phyloP scores from a whole-genome alignment of 2,888 invertebrate species.

The Ctenicera cuprea region DNA sequence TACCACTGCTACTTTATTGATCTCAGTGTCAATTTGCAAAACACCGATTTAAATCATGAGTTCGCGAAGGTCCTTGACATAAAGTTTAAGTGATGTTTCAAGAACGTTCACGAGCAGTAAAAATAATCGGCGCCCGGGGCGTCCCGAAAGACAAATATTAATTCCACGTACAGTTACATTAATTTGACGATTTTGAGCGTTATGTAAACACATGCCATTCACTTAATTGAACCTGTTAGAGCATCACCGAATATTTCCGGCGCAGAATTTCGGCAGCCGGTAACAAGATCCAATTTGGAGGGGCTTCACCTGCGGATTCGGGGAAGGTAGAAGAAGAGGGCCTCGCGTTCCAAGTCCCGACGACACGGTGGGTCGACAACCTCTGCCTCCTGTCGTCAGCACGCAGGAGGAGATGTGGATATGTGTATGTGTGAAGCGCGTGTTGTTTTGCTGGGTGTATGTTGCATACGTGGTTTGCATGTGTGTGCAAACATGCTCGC shows the following conservation, averaged over 20 bases:
- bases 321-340: constrained; percentile 10
- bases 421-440: constrained; percentile 16
- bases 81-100: neutral
- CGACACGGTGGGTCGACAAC: constrained; percentile 25
- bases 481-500: constrained; percentile 22
- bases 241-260: constrained; percentile 20
- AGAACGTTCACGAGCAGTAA: neutral
- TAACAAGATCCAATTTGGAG: constrained; percentile 34
- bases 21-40: neutral
- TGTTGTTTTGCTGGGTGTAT: constrained; percentile 1
- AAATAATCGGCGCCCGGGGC: constrained; percentile 10
- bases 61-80: constrained; percentile 26
- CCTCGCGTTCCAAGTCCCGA: neutral
- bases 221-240: constrained; percentile 22
- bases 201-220: constrained; percentile 14
- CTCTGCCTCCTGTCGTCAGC: constrained; percentile 18
- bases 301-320: constrained; percentile 28
- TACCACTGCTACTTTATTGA: neutral
- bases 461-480: constrained; percentile 26
- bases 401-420: constrained; percentile 23
- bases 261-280: constrained; percentile 25
- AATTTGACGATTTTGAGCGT: constrained; percentile 15
- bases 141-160: constrained; percentile 18
- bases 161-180: constrained; percentile 19
- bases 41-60: neutral